These are phyloP conservation scores for Metallyticus violacea DNA, from an alignment of 2,888 invertebrate genomes.

Conservation along the genomic window DNA sequence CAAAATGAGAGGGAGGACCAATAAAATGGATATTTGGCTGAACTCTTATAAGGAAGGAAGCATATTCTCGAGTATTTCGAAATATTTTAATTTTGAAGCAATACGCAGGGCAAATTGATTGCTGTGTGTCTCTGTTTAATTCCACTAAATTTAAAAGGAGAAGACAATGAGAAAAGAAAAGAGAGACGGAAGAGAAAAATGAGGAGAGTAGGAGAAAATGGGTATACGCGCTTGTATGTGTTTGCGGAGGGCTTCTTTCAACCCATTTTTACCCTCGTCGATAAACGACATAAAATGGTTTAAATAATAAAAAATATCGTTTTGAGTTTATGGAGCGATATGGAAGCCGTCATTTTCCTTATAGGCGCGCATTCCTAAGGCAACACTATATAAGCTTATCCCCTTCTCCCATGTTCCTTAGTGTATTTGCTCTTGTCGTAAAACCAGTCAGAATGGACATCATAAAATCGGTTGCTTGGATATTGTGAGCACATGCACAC, in stretches of 20 bases:
- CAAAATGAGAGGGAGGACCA: no score
- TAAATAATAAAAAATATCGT: neutral
- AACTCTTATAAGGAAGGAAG: no score
- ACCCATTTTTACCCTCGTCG: neutral
- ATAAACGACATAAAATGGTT: neutral
- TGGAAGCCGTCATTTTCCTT: neutral
- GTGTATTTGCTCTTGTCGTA: neutral
- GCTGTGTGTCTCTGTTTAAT: neutral
- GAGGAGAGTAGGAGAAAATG: no score
- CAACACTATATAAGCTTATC: neutral
- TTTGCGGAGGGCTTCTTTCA: neutral
- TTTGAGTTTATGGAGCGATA: neutral
- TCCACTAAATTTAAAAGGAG: neutral
- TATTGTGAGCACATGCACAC: neutral
- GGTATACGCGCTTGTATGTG: no score
- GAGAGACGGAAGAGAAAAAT: neutral
- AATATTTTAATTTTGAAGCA: no score
- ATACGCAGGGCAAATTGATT: no score
- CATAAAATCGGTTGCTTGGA: neutral
- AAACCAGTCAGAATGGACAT: neutral
- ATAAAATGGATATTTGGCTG: no score
- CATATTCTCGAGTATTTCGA: no score
- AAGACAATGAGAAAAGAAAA: neutral
- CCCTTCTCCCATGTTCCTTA: neutral
- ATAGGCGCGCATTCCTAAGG: neutral